Conservation (phyloP, 37 sponge, comb jelly and placozoan species). For the Ianthella basta region DNA sequence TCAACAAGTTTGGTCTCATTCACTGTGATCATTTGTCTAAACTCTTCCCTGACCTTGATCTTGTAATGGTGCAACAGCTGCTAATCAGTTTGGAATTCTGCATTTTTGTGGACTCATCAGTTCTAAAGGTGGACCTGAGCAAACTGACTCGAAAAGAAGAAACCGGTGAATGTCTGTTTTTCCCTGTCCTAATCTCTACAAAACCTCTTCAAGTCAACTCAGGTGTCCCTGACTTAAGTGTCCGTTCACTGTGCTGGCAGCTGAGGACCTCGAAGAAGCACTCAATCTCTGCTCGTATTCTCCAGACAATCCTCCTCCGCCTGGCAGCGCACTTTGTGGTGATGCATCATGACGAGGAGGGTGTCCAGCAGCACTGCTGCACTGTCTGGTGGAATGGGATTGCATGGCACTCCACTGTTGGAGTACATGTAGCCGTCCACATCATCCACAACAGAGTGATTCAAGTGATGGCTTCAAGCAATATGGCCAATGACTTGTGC, state of each 20-base stretch:
- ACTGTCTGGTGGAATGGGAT: conserved; percentile 18
- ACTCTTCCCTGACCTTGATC: neutral
- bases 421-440: too few relatives aligned
- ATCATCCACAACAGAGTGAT: too few relatives aligned
- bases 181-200: neutral
- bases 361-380: neutral
- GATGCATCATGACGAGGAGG: neutral
- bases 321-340: conserved; percentile 5
- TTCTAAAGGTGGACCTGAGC: neutral
- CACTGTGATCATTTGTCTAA: neutral
- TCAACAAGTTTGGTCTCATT: conserved; percentile 21
- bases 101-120: conserved; percentile 8
- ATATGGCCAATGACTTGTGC: too few relatives aligned
- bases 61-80: neutral
- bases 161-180: neutral
- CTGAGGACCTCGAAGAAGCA: neutral
- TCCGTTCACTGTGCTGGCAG: neutral
- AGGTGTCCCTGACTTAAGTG: neutral
- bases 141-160: neutral
- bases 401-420: neutral
- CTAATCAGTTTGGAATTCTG: conserved; percentile 31
- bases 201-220: neutral
- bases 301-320: neutral
- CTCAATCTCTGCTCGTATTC: conserved; percentile 18
- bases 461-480: too few relatives aligned